A percentile compares a stretch with the other conserved stretches of the same genome.
phyloP scores from a whole-genome alignment of 2,888 invertebrate species.

The Aproaerema taeniolella region DNA sequence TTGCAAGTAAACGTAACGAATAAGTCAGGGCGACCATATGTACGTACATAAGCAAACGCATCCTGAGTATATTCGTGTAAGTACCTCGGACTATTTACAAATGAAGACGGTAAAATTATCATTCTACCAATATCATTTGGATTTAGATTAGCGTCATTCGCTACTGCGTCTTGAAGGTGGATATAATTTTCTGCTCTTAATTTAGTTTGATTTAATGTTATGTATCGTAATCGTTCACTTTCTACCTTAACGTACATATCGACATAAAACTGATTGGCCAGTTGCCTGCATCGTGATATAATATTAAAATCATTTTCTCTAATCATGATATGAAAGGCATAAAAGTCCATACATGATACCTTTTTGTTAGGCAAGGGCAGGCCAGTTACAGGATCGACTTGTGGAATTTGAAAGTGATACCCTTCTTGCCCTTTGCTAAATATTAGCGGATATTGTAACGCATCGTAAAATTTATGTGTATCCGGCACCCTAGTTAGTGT shows the following conservation, averaged over 20 bases:
- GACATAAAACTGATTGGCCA: slow-evolving; percentile 22
- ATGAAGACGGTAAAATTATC: slow-evolving; percentile 38
- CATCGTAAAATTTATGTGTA: slow-evolving; percentile 2
- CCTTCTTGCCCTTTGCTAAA: slow-evolving; percentile 14
- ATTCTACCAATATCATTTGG: slow-evolving; percentile 26
- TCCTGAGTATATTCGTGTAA: slow-evolving; percentile 43
- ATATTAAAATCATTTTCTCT: slow-evolving; percentile 15
- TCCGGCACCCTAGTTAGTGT: neutral
- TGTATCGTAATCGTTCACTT: slow-evolving; percentile 20
- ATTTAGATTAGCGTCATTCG: slow-evolving; percentile 20
- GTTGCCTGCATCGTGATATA: slow-evolving; percentile 12
- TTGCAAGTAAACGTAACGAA: too few species aligned
- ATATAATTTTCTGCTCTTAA: slow-evolving; percentile 23
- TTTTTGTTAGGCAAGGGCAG: slow-evolving; percentile 8
- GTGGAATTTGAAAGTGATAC: slow-evolving; percentile 13
- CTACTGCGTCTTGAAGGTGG: slow-evolving; percentile 28
- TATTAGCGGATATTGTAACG: slow-evolving; percentile 12
- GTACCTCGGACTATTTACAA: slow-evolving; percentile 22
- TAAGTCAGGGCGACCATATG: slow-evolving; percentile 49
- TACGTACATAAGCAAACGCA: slow-evolving; percentile 48
- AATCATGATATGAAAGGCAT: slow-evolving; percentile 12
- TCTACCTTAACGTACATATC: slow-evolving; percentile 22
- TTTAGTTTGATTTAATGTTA: too few species aligned
- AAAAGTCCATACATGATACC: slow-evolving; percentile 12
- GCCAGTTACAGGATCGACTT: slow-evolving; percentile 15